Conservation (phyloP, 2,797 vertebrate species). For the Crypturellus tataupa region DNA sequence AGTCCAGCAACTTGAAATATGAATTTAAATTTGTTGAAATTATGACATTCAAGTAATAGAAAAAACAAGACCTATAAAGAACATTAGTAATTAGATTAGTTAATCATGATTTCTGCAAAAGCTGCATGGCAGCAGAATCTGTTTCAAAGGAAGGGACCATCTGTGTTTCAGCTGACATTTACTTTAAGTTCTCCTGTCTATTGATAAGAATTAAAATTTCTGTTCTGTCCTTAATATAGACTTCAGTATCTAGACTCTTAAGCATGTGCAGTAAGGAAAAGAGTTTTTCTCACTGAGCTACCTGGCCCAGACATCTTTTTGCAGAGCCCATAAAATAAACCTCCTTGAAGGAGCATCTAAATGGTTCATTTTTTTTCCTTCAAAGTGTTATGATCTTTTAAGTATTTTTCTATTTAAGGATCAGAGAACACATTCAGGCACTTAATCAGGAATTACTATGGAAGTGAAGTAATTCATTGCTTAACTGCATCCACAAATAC, state of each 20-base stretch:
- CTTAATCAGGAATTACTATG: not conserved
- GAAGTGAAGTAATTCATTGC: not conserved
- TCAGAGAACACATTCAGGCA: not conserved
- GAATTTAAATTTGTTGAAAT: not conserved
- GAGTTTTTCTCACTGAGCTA: not conserved
- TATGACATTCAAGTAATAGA: not conserved
- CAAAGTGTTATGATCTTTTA: not conserved
- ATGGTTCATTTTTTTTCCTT: not conserved
- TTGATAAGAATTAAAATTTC: not conserved
- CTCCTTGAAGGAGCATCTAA: not conserved
- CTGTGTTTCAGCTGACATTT: constrained; percentile 54
- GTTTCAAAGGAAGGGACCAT: constrained; percentile 12
- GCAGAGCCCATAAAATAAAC: too few species aligned
- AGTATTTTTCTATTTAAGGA: not conserved
- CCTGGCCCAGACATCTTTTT: too few species aligned
- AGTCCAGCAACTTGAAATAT: not conserved
- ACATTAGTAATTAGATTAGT: not conserved
- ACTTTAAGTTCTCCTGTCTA: not conserved
- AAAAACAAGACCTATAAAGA: not conserved
- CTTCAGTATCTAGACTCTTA: not conserved
- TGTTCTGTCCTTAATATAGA: not conserved
- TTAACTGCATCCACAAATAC: not conserved
- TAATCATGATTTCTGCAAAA: constrained; percentile 4
- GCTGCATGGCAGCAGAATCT: not conserved
- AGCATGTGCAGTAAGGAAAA: not conserved